Evolutionary conservation across 1,140 invertebrate species (phyloP), one percentile per base, ranked within the genome.

Genomic region (Aphaenogaster rudis): DNA sequence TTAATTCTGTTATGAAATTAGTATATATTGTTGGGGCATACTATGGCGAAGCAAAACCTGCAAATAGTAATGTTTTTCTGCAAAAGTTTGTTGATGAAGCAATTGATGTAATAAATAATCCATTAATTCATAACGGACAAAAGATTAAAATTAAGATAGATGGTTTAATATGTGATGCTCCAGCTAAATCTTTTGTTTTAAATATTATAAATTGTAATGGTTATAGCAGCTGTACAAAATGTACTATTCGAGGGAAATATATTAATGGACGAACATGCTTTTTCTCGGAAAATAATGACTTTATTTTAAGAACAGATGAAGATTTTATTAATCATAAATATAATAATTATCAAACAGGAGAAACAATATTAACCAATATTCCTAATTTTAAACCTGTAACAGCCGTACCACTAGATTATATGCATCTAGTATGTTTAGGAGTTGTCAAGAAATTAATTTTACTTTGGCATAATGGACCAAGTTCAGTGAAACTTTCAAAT

Each of bases 381-480:
- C 50, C 50, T 54, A 74, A 74, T 54, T 74, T 74, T 39, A 50
- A 21, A 13, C 33, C 33, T 13, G 33, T 63, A 74, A 71, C 69
- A 71, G 42, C 6, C 1, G n/a, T 71, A 50, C 45, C 28, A 9
- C 1, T 52, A 1, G 45, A 52, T 48, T 69, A 28, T 7, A 69
- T 69, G n/a, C 66, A 69, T 4, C n/a, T 52, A 50, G 42, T 69
- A 0, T 69, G 42, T 28, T 71, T 71, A 71, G 69, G 45, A 52
- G 45, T 71, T 50, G 28, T 52, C 3, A 74, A 74, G 13, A 57
- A 74, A 74, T 1, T 74, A n/a, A 74, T 74, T 54, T 74, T 74
- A 74, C 39, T 74, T 39, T 74, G 33, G 71, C 45, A 36, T 52
- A 39, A 0, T 52, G 33, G 50, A 54, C 50, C 28, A 39, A 52